Evolutionary conservation across 1,140 invertebrate species (phyloP).

Genomic region (Heliconius himera): DNA sequence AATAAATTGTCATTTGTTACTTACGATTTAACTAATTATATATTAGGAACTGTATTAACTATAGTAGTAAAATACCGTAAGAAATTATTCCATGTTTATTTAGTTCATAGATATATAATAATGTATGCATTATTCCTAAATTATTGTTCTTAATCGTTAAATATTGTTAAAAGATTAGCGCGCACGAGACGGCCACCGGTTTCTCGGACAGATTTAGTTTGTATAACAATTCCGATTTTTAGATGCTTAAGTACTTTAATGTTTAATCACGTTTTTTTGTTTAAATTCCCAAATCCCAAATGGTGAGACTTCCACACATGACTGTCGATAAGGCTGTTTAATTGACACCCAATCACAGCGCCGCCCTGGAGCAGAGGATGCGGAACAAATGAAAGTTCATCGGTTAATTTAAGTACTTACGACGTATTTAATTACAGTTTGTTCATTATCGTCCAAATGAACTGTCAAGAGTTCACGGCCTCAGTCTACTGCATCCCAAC

Average conservation of each 20-base stretch:
- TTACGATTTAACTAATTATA: slow-evolving; percentile 60
- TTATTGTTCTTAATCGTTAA: slow-evolving; percentile 43
- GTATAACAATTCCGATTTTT: slow-evolving; percentile 63
- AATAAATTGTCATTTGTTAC: slow-evolving; percentile 60
- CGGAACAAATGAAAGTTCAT: slow-evolving; percentile 66
- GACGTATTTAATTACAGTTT: slow-evolving; percentile 60
- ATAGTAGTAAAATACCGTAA: slow-evolving; percentile 55
- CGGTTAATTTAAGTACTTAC: slow-evolving; percentile 68
- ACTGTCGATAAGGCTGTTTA: slow-evolving; percentile 70
- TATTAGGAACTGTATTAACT: slow-evolving; percentile 75
- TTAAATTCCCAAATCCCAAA: slow-evolving; percentile 62
- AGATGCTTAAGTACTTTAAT: slow-evolving; percentile 60
- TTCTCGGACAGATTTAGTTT: slow-evolving; percentile 53
- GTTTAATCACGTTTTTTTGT: slow-evolving; percentile 46
- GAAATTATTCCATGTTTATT: slow-evolving; percentile 53
- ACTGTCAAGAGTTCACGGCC: slow-evolving; percentile 20
- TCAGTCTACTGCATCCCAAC: slow-evolving; percentile 31
- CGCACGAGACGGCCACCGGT: slow-evolving; percentile 52
- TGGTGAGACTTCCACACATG: slow-evolving; percentile 56
- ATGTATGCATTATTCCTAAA: slow-evolving; percentile 32
- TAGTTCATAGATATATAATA: slow-evolving; percentile 25
- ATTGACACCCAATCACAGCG: slow-evolving; percentile 69
- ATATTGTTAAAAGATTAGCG: slow-evolving; percentile 40
- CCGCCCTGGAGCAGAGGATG: slow-evolving; percentile 52
- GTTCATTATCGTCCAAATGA: slow-evolving; percentile 48